Base-by-base conservation (phyloP, 2,797 vertebrate genomes). In the Chromobotia macracanthus region DNA sequence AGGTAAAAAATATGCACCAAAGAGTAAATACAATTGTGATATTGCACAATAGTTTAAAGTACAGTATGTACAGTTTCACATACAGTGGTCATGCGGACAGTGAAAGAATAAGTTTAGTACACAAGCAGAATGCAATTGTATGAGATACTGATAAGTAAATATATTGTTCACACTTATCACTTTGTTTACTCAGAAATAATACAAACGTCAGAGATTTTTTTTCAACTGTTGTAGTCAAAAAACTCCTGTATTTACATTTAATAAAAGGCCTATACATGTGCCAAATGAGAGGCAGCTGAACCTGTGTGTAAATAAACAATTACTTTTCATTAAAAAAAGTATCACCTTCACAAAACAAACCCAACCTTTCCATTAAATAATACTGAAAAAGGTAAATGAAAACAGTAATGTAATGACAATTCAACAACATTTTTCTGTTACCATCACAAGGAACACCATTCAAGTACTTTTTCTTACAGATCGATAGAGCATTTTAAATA, bases 61-160 rank as follows among this genome's bases (percentile, higher is more conserved):
- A 84, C 86, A 85, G 51, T 87, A 87, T 86, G 68, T 88, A 82
- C 84, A 87, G 56, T 75, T 80, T 85, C 79, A 86, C 83, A 86
- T 82, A 84, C 80, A 83, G 77, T 76, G 77, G 77, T 78, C 83
- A 87, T 88, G 87, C 86, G 84, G 74, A 74, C 28, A 31, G 75
- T 71, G 18, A 82, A 83, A 82, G 71, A 68, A 58, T 31, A 72
- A 44, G 50, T 75, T 72, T 60, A 81, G 75, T 71, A 79, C 76
- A 83, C 65, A 73, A 82, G 72, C 75, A 81, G 67, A 72, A 75
- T 80, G 75, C 66, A 83, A 60, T 80, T 44, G 58, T 41, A 81
- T 84, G 72, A 81, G 72, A 77, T 82, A 80, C 75, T 69, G 61
- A 19, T 61, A 53, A 72, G 65, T 75, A 77, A 74, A 81, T 78